These are phyloP conservation scores for Parazoanthus swiftii DNA, from an alignment of 92 coral and sea anemone species.

Conservation along the genomic window DNA sequence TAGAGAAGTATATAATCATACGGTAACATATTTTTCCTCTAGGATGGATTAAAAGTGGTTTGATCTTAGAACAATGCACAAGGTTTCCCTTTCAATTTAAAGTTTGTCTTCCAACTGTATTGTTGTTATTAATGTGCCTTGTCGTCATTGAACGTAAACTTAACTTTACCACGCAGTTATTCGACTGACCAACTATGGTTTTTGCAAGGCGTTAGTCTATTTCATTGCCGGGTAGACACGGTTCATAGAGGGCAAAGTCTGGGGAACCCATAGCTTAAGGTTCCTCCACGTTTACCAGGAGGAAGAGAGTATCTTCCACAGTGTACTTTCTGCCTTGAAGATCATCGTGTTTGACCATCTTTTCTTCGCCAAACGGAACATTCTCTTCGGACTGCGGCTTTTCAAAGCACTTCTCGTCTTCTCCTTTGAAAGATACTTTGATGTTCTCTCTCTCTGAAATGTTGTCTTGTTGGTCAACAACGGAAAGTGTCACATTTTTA, in stretches of 20 bases:
- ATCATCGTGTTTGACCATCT: constrained; percentile 11
- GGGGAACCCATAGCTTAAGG: not conserved
- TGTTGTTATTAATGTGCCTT: not conserved
- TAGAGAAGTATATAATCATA: no score
- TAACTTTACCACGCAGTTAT: not conserved
- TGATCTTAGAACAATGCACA: no score
- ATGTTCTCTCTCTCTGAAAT: constrained; percentile 26
- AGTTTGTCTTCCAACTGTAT: not conserved
- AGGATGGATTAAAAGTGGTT: not conserved
- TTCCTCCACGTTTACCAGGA: constrained; percentile 24
- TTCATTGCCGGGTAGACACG: not conserved
- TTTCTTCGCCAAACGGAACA: constrained; percentile 9
- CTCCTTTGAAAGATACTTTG: constrained; percentile 16
- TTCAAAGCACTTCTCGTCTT: constrained; percentile 10
- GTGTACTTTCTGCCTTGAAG: constrained; percentile 27
- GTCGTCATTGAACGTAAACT: not conserved
- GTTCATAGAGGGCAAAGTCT: not conserved
- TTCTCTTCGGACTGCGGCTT: constrained; percentile 30
- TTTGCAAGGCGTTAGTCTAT: not conserved
- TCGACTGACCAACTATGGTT: not conserved
- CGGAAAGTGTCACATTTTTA: constrained; percentile 20
- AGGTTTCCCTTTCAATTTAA: not conserved
- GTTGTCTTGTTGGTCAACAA: constrained; percentile 37
- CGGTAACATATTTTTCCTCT: not conserved
- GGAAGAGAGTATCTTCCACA: constrained; percentile 19